Conservation (phyloP, 2,888 invertebrate species). For the Mythimna lalbum region DNA sequence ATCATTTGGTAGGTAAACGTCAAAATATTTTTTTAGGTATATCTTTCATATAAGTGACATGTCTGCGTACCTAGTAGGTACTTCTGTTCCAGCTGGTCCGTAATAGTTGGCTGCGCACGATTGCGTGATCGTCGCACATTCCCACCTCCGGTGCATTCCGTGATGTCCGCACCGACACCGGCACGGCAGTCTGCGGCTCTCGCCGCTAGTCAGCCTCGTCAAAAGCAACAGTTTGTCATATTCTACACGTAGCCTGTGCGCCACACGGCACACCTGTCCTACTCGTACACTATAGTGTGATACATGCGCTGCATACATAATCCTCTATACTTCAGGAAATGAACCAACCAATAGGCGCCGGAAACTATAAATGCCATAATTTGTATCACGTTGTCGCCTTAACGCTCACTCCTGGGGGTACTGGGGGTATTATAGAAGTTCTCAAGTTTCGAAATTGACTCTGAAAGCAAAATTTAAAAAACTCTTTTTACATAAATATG, state of each 20-base stretch:
- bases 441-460: too few species aligned
- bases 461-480: too few species aligned
- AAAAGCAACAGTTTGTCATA: constrained; percentile 12
- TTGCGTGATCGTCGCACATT: constrained; percentile 38
- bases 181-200: not conserved
- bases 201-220: not conserved
- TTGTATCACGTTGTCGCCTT: not conserved
- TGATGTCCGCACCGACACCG: constrained; percentile 20
- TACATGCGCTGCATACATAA: constrained; percentile 16
- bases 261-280: constrained; percentile 11
- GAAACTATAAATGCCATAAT: constrained; percentile 1
- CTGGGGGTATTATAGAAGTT: too few species aligned
- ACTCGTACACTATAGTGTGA: not conserved
- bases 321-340: not conserved
- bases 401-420: too few species aligned
- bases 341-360: not conserved
- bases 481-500: too few species aligned
- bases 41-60: not conserved
- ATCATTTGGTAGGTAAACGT: too few species aligned
- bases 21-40: too few species aligned
- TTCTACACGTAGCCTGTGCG: not conserved
- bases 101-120: constrained; percentile 20
- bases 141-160: constrained; percentile 35
- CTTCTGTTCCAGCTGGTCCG: not conserved
- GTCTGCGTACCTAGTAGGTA: not conserved